phyloP scores from a whole-genome alignment of 2,888 invertebrate species.

The Steinernema scapterisci region DNA sequence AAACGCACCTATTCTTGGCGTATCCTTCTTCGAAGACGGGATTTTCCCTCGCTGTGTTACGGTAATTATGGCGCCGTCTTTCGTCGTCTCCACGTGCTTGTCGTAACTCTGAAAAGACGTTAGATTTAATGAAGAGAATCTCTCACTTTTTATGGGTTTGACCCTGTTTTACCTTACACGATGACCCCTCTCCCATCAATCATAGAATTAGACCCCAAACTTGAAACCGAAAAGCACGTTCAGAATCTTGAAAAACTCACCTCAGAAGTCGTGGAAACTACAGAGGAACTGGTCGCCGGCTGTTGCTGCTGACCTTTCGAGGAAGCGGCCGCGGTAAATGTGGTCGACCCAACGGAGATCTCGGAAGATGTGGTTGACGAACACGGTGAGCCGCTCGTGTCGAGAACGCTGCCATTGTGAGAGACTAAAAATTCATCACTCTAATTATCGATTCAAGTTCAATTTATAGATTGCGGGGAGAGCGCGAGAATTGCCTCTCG shows the following conservation, averaged over 20 bases:
- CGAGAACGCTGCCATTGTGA: slow-evolving; percentile 27
- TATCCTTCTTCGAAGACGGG: slow-evolving; percentile 1
- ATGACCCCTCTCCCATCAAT: too few relatives aligned
- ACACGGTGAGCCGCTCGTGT: slow-evolving; percentile 24
- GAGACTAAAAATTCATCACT: slow-evolving; percentile 22
- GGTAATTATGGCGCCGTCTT: slow-evolving; percentile 15
- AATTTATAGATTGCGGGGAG: neutral
- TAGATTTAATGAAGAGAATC: neutral
- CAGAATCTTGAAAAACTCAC: neutral
- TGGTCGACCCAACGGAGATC: slow-evolving; percentile 19
- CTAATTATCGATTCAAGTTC: slow-evolving; percentile 30
- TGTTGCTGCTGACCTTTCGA: neutral
- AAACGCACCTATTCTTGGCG: slow-evolving; percentile 6
- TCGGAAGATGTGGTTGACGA: slow-evolving; percentile 22
- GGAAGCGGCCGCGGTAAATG: slow-evolving; percentile 3
- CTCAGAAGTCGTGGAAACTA: neutral
- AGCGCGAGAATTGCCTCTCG: neutral
- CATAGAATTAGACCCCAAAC: too few relatives aligned
- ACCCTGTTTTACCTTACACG: too few relatives aligned
- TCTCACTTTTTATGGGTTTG: too few relatives aligned
- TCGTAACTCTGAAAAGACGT: slow-evolving; percentile 2
- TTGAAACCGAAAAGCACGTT: too few relatives aligned
- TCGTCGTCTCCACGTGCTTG: slow-evolving; percentile 4
- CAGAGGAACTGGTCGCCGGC: neutral
- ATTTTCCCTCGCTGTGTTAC: slow-evolving; percentile 25